Conservation (phyloP, 2,888 invertebrate species). For the Rhaphigaster nebulosa region DNA sequence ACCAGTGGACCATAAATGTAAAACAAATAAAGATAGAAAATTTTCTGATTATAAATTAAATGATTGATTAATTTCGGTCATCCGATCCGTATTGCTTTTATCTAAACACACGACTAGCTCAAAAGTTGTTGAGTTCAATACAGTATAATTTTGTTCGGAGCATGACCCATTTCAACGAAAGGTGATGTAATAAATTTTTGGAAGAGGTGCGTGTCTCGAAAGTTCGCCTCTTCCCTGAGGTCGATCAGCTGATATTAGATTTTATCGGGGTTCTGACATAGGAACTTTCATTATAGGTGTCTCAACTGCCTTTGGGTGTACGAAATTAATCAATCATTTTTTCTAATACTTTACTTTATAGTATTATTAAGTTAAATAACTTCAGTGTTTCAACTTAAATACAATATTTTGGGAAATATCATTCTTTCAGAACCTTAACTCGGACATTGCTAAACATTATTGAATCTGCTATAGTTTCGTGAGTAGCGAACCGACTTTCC, state of each 20-base stretch:
- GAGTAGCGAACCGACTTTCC: background rate
- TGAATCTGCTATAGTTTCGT: background rate
- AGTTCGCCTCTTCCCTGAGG: background rate
- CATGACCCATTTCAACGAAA: background rate
- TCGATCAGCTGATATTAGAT: slow-evolving; percentile 17
- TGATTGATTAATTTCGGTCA: too few relatives aligned
- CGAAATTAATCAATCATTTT: background rate
- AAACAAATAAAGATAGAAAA: too few relatives aligned
- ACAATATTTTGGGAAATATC: background rate
- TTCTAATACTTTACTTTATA: background rate
- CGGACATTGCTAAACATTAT: background rate
- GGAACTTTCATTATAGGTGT: background rate
- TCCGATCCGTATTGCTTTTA: too few relatives aligned
- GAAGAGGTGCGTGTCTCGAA: background rate
- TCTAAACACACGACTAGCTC: too few relatives aligned
- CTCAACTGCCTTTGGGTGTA: background rate
- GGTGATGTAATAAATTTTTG: background rate
- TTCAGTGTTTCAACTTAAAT: background rate
- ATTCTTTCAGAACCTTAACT: background rate
- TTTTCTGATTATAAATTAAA: too few relatives aligned
- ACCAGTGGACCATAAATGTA: too few relatives aligned
- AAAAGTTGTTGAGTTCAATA: background rate
- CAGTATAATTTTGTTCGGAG: background rate
- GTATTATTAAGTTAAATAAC: background rate
- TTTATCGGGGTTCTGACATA: background rate